Evolutionary conservation across 2,113 vertebrate species (phyloP).

Genomic region (Leucoraja erinaceus): DNA sequence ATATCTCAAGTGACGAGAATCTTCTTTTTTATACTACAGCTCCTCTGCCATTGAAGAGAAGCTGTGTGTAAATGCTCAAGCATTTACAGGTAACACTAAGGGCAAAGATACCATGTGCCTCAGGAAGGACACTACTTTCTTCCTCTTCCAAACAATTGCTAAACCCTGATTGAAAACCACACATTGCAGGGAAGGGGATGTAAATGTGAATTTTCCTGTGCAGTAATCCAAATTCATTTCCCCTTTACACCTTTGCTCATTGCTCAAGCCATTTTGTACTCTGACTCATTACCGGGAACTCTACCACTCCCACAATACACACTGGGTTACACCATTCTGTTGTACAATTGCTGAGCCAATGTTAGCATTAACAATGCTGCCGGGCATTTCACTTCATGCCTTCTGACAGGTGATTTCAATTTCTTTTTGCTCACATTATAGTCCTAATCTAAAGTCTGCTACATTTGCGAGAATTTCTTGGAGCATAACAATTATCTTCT

Average conservation of each 20-base stretch:
- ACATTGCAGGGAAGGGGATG: background rate
- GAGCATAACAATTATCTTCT: background rate
- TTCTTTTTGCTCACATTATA: background rate
- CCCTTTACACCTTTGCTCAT: background rate
- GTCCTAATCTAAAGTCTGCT: background rate
- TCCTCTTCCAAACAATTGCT: background rate
- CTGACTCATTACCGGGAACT: background rate
- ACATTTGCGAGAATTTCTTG: background rate
- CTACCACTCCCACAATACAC: background rate
- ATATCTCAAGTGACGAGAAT: background rate
- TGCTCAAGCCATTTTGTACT: background rate
- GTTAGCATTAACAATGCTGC: background rate
- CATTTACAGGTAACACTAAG: background rate
- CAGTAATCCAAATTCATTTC: background rate
- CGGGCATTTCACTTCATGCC: background rate
- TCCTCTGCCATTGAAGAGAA: background rate
- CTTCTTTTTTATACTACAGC: background rate
- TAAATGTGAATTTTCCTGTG: background rate
- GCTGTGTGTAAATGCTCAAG: too few relatives aligned
- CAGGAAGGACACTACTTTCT: background rate
- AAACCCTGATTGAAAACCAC: background rate
- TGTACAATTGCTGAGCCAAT: background rate
- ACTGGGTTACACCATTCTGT: background rate
- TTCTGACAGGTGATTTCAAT: background rate
- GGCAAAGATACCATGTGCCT: background rate